Conservation (phyloP, 1,140 invertebrate genomes). For the Cephus cinctus region DNA sequence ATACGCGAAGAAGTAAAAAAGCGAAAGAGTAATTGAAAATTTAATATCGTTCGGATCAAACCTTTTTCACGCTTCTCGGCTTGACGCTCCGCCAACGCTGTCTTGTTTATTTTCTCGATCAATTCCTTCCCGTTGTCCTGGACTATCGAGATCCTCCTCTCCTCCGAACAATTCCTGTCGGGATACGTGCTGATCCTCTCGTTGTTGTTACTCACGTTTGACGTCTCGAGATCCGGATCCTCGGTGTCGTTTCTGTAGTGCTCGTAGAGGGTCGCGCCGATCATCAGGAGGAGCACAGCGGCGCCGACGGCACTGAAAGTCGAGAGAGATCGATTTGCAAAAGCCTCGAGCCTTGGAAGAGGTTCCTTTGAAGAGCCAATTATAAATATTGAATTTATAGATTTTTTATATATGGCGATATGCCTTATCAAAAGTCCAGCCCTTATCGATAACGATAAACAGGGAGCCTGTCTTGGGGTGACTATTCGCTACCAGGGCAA, state of each 20-base stretch:
- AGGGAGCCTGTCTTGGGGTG: too few relatives aligned
- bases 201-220: conserved; percentile 51
- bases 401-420: too few relatives aligned
- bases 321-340: background rate
- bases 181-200: conserved; percentile 39
- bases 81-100: conserved; percentile 14
- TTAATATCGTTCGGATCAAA: too few relatives aligned
- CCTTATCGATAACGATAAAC: too few relatives aligned
- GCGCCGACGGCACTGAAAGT: conserved; percentile 53
- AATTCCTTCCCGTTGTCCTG: conserved; percentile 45
- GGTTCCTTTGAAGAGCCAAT: background rate
- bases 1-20: background rate
- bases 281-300: conserved; percentile 57
- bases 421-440: too few relatives aligned
- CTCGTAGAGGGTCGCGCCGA: conserved; percentile 61
- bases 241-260: conserved; percentile 32
- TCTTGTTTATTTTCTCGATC: conserved; percentile 42
- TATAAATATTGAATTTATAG: background rate
- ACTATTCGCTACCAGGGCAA: too few relatives aligned
- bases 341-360: background rate
- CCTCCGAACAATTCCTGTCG: conserved; percentile 43
- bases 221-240: conserved; percentile 42
- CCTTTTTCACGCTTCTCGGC: too few relatives aligned
- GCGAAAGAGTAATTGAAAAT: conserved; percentile 2
- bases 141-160: conserved; percentile 31